Evolutionary conservation across 2,888 invertebrate genomes (phyloP), one percentile per base, ranked within the genome.

Genomic region (Microdon myrmicae): DNA sequence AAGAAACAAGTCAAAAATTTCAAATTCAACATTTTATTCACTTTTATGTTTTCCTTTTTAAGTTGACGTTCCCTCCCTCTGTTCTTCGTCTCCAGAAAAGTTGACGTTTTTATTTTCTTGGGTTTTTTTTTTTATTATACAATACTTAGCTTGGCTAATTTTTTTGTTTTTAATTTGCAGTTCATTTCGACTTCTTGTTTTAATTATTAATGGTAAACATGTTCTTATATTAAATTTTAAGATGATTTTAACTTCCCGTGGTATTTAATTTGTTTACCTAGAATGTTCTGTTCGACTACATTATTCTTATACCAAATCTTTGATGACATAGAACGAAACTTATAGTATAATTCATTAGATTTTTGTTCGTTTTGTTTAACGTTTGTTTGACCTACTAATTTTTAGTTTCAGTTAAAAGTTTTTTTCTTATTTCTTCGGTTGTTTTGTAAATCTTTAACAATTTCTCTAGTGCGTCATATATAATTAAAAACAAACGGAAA

Each of bases 101-200:
- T n/a, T n/a, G n/a, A 8, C 31, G 3, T 4, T 38, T 45, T 34
- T 5, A 2, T 41, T 34, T 20, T 9, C 32, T 31, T 28, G 7
- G 23, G 23, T 28, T 58, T 58, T 44, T 25, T 60, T 47, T 41
- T 51, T 38, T 35, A 41, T 39, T 37, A 35, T 55, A 77, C 75
- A 75, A 74, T 72, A 72, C 72, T 75, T 77, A 77, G 77, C 78
- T 76, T 72, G 71, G 77, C 77, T 77, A 76, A 76, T 69, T 69
- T 71, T 68, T 69, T 69, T 67, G 68, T 71, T 69, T 66, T 35
- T 68, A 16, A 44, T 19, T 10, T 41, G 47, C 19, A 22, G 35
- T 34, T 38, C 12, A 32, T 26, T 16, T 28, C 22, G 49, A 22
- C 35, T 20, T 37, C 37, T 5, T 6, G 38, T 51, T 32, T 29